These are phyloP conservation scores for Pongo pygmaeus DNA, from an alignment of 2,113 vertebrate species.

Conservation along the genomic window DNA sequence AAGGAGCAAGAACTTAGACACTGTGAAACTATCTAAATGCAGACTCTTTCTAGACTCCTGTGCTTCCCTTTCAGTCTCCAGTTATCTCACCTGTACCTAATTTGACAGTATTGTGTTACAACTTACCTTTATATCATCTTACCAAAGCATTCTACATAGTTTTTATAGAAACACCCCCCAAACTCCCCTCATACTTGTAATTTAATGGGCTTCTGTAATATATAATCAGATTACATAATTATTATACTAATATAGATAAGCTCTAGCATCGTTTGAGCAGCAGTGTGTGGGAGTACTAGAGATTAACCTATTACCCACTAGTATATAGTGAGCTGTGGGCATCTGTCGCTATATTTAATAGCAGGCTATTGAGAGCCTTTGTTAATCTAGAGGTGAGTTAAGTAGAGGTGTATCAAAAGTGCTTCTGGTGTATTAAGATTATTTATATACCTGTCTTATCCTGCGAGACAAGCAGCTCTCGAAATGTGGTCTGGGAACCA, in stretches of 20 bases:
- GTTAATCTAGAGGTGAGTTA: neutral
- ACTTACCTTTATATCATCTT: neutral
- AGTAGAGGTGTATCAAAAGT: neutral
- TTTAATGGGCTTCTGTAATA: constrained; percentile 33
- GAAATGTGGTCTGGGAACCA: neutral
- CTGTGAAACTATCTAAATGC: neutral
- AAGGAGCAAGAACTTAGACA: neutral
- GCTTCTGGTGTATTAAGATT: neutral
- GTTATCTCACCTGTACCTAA: neutral
- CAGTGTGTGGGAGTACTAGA: constrained; percentile 44
- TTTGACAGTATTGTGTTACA: neutral
- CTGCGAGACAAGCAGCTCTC: neutral
- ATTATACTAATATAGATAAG: constrained; percentile 48
- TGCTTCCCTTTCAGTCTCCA: neutral
- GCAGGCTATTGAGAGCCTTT: neutral
- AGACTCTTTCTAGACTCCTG: neutral
- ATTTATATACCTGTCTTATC: neutral
- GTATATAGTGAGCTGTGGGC: neutral
- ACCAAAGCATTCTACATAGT: neutral
- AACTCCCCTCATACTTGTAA: neutral
- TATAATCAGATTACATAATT: constrained; percentile 45
- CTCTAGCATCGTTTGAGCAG: constrained; percentile 51
- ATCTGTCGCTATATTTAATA: constrained; percentile 43
- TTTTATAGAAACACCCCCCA: neutral
- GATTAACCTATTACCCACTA: constrained; percentile 38